Evolutionary conservation across 2,113 vertebrate species (phyloP).

Genomic region (Corythoichthys haematopterus): DNA sequence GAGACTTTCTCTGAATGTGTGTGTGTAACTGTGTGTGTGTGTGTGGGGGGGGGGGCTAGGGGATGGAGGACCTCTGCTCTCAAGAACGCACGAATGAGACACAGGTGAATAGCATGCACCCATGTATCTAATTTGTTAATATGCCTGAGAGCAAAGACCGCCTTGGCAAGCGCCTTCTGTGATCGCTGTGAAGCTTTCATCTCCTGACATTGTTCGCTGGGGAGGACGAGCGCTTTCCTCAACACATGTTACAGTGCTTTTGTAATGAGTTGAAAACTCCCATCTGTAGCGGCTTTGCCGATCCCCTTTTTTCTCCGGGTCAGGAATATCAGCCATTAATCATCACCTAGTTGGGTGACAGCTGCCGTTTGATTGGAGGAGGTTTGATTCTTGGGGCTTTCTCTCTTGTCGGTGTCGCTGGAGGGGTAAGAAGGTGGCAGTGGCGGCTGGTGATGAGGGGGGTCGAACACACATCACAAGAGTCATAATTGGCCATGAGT

Average conservation of each 20-base stretch:
- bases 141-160: constrained; percentile 44
- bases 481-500: constrained; percentile 61
- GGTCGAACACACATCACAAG: constrained; percentile 58
- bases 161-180: constrained; percentile 28
- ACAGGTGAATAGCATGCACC: constrained; percentile 48
- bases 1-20: constrained; percentile 36
- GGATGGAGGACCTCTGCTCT: constrained; percentile 30
- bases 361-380: constrained; percentile 60
- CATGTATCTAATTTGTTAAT: constrained; percentile 59
- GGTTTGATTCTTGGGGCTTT: constrained; percentile 58
- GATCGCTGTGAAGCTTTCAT: constrained; percentile 55
- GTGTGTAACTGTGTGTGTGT: constrained; percentile 24
- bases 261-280: constrained; percentile 66
- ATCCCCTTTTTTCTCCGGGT: constrained; percentile 60
- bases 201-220: constrained; percentile 27
- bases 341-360: constrained; percentile 69
- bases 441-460: constrained; percentile 6
- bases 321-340: constrained; percentile 70
- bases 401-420: constrained; percentile 42
- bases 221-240: constrained; percentile 45
- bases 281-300: constrained; percentile 56
- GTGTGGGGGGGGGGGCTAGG: neutral
- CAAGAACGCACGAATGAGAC: constrained; percentile 25
- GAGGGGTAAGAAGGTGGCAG: constrained; percentile 49
- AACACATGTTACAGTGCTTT: constrained; percentile 61